Evolutionary conservation across 2,113 vertebrate species (phyloP), one percentile per base, ranked within the genome.

Genomic region (Malurus alboscapulatus): DNA sequence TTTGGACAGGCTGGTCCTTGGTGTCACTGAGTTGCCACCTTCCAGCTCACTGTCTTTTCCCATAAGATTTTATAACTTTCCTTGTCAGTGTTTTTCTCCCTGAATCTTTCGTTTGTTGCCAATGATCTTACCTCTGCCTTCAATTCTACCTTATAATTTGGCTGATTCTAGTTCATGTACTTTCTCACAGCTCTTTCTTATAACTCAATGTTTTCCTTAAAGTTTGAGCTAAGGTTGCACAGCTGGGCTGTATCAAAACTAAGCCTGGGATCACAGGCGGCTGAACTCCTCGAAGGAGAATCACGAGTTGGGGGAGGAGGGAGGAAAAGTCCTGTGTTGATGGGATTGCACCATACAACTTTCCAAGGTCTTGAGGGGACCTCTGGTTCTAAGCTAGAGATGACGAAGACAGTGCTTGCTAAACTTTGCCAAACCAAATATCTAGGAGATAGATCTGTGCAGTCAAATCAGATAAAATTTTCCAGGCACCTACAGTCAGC

Each of bases 221-320:
- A 91, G 85, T 79, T 93, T 87, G 58, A 77, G 54, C 75, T 86
- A 50, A 91, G 63, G 38, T 76, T 90, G 63, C 58, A 93, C 93
- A 96, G 93, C 88, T 96, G 92, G 78, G 24, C 67, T 90, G 22
- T 91, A 80, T 96, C 96, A 96, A 90, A 95, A 79, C 42, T 93
- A 95, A 95, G 71, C 82, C 85, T 76, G 53, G 75, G 85, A 93
- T 88, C 75, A 92, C 66, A 88, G 22, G 54, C 82, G 44, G 71
- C 54, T 96, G 82, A 93, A 87, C 92, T 96, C 67, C 78, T 95
- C 83, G 81, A 87, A 94, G 54, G 54, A 91, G 67, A 93, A 92
- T 92, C 89, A 79, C 0, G 0, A 59, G 69, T 0, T 80, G 59
- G 20, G n/a, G 71, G 66, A 94, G 66, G 67, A 79, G 62, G 15